Base-by-base conservation (phyloP, 2,888 invertebrate species). In the Leucania comma region DNA sequence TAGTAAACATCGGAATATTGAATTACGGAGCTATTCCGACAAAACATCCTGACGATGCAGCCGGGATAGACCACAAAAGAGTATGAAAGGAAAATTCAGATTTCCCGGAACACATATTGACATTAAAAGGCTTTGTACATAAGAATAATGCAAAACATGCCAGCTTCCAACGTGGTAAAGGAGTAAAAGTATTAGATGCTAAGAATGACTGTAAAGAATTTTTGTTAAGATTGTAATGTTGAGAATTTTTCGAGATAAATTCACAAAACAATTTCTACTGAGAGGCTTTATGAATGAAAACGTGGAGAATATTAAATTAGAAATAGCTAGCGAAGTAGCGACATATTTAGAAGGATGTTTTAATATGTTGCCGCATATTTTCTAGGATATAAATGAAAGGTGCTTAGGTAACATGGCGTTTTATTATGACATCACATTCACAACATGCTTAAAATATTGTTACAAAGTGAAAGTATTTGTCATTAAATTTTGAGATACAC, bases 101-200 rank as follows among this genome's bases (percentile, higher is more conserved):
- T 75, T 72, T 68, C 17, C 56, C 69, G 68, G 48, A 77, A 81
- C 74, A 82, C 78, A 85, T 83, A 86, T 81, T 85, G 81, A 71
- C 76, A 85, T 86, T 77, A 85, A 85, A 85, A 80, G 56, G 80
- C 78, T 83, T 82, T 77, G 78, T 75, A 82, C 70, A 72, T 64
- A 78, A 78, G 77, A 85, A 79, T 80, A 79, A 81, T 78, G 82
- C 72, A 57, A 80, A 85, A 76, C 60, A 77, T 38, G 77, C 77
- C 46, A 66, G 74, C 81, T 81, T 57, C 57, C 54, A 77, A 58
- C 67, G 42, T 57, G 79, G 72, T 67, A 62, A 58, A 53, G 53
- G 26, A 62, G 76, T 70, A 67, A 22, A 53, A 73, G 71, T 71
- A 78, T 76, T 73, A 75, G 64, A 76, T 64, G 61, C 53, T 64